Percentiles rank a stretch among this genome's conserved stretches.
These are phyloP conservation scores for Hybos culiciformis DNA, from an alignment of 2,888 invertebrate genomes.

Conservation along the genomic window DNA sequence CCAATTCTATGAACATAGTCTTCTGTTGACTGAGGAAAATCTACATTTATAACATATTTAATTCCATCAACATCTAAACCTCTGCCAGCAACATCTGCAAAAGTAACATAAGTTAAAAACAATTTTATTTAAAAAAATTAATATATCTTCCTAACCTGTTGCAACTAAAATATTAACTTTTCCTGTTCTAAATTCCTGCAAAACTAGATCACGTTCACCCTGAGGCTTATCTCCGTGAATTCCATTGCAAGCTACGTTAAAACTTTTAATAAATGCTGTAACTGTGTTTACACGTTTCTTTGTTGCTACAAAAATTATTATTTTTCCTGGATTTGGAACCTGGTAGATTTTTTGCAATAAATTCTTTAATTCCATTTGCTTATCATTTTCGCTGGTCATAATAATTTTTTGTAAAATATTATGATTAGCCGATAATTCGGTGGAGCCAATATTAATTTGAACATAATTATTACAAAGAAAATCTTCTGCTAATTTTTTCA, in stretches of 20 bases:
- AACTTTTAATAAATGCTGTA: slow-evolving; percentile 63
- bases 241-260: slow-evolving; percentile 67
- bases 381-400: slow-evolving; percentile 61
- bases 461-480: slow-evolving; percentile 76
- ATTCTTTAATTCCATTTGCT: slow-evolving; percentile 39
- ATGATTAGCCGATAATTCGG: slow-evolving; percentile 72
- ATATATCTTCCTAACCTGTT: too few relatives aligned
- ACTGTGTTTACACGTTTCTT: slow-evolving; percentile 87
- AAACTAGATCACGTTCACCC: slow-evolving; percentile 81
- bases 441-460: slow-evolving; percentile 76
- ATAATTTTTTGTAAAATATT: slow-evolving; percentile 77
- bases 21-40: slow-evolving; percentile 87
- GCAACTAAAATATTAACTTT: slow-evolving; percentile 82
- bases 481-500: slow-evolving; percentile 79
- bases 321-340: slow-evolving; percentile 71
- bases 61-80: slow-evolving; percentile 92
- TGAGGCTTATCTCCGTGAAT: slow-evolving; percentile 96
- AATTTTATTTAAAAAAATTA: too few relatives aligned
- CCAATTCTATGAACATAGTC: slow-evolving; percentile 94
- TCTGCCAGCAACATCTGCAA: slow-evolving; percentile 90
- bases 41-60: slow-evolving; percentile 89
- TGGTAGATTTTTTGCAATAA: slow-evolving; percentile 43
- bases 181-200: slow-evolving; percentile 75
- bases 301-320: slow-evolving; percentile 91
- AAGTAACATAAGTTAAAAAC: too few relatives aligned